These are phyloP conservation scores for Coreius guichenoti DNA, from an alignment of 2,797 vertebrate genomes.

Conservation along the genomic window DNA sequence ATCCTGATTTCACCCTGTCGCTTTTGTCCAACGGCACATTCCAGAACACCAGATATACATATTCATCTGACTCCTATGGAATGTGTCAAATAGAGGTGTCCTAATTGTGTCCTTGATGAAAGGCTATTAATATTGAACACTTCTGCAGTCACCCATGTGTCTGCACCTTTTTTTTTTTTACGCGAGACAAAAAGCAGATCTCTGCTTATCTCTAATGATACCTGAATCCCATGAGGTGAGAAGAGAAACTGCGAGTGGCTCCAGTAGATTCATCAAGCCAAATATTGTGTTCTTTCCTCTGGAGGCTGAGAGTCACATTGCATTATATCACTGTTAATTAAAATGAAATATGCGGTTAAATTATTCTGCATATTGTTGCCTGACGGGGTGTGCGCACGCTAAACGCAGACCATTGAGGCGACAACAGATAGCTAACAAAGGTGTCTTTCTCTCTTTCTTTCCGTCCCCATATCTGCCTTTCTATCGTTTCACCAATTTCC, in stretches of 20 bases:
- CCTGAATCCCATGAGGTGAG: slow-evolving; percentile 81
- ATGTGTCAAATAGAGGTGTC: slow-evolving; percentile 84
- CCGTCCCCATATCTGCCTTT: slow-evolving; percentile 34
- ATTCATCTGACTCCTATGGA: slow-evolving; percentile 79
- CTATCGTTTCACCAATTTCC: slow-evolving; percentile 47
- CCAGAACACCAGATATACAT: slow-evolving; percentile 76
- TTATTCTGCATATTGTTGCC: slow-evolving; percentile 82
- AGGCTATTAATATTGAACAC: slow-evolving; percentile 86
- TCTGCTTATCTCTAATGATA: slow-evolving; percentile 85
- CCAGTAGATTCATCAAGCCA: slow-evolving; percentile 85
- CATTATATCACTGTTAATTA: slow-evolving; percentile 85
- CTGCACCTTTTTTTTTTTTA: slow-evolving; percentile 54
- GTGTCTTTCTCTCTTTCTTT: slow-evolving; percentile 69
- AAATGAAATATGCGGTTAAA: slow-evolving; percentile 83
- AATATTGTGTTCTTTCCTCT: slow-evolving; percentile 78
- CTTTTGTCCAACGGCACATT: slow-evolving; percentile 72
- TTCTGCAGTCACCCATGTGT: slow-evolving; percentile 71
- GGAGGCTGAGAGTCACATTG: slow-evolving; percentile 80
- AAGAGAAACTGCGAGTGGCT: slow-evolving; percentile 75
- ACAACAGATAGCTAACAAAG: slow-evolving; percentile 74
- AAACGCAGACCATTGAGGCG: slow-evolving; percentile 76
- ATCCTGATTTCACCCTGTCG: slow-evolving; percentile 74
- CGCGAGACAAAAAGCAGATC: slow-evolving; percentile 78
- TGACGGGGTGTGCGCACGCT: slow-evolving; percentile 68
- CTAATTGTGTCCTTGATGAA: slow-evolving; percentile 89